Percentiles rank a stretch among this genome's conserved stretches.
Evolutionary conservation across 2,888 invertebrate species (phyloP).

Genomic region (Julus scandinavius): DNA sequence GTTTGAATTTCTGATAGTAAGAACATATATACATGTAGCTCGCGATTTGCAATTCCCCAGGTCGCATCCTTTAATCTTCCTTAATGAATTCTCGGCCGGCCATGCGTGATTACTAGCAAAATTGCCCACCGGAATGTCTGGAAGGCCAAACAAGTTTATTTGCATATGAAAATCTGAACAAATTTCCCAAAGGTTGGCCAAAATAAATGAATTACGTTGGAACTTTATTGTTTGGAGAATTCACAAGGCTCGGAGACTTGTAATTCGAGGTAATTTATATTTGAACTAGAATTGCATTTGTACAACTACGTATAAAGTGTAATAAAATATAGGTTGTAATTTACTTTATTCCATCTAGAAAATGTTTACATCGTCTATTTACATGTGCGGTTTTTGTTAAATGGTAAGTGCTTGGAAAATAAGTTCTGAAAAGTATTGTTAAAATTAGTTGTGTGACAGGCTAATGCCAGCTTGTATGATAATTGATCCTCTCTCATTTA

Average conservation of each 20-base stretch:
- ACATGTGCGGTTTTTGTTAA: background rate
- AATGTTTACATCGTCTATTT: background rate
- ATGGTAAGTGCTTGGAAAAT: background rate
- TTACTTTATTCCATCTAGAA: background rate
- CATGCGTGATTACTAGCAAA: background rate
- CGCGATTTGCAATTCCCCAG: background rate
- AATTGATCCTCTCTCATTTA: background rate
- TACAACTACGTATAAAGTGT: too few relatives aligned
- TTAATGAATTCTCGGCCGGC: conserved; percentile 11
- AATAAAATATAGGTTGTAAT: background rate
- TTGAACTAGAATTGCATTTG: background rate
- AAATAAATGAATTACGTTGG: background rate
- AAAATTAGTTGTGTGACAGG: background rate
- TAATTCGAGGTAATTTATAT: background rate
- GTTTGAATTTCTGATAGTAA: background rate
- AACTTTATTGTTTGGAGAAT: background rate
- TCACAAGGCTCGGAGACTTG: background rate
- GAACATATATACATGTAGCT: background rate
- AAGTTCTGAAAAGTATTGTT: background rate
- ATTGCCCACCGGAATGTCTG: conserved; percentile 8
- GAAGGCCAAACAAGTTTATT: background rate
- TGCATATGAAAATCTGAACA: background rate
- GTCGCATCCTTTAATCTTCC: conserved; percentile 6
- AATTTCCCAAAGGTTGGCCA: background rate
- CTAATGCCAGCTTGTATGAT: background rate